Evolutionary conservation across 2,797 vertebrate species (phyloP), one percentile per base, ranked within the genome.

Genomic region (Lepus oiostolus): DNA sequence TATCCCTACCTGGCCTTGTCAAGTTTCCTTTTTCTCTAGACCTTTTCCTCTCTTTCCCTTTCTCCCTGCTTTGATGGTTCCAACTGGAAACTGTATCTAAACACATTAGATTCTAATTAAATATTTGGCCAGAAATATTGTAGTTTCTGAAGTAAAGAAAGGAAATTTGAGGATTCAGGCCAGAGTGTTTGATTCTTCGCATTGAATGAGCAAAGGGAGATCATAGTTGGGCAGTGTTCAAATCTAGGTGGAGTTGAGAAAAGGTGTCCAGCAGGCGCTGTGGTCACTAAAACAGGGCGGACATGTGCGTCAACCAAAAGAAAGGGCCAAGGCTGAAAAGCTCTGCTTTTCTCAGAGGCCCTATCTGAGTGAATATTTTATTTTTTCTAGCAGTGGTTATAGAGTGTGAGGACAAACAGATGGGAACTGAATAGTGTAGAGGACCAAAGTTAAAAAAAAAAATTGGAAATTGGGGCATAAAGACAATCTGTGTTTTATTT

Each of bases 111-210:
- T 58, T 91, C 22, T 52, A 75, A 77, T 81, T 71, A 85, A 84
- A 62, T 80, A 70, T 79, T 63, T 70, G 38, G 12, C 67, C 32
- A 32, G 76, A 75, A 94, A 84, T 54, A 89, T 84, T 88, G 22
- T 10, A 70, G 42, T 88, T 80, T 95, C 35, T 71, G 32, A 68
- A 50, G 22, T 86, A 47, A 67, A 87, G 77, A 76, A 65, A 79
- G 38, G 35, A 80, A 71, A 76, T 76, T 86, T 58, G 22, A 89
- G 75, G 63, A 47, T 58, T 65, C 7, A 38, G 50, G 47, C 28
- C 24, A 14, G 38, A 70, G 19, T 54, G 38, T 35, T 58, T 77
- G 2, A 35, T 85, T 77, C 21, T 91, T 62, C 50, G 79, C 24
- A 79, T 65, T 84, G 28, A 76, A 24, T 90, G 47, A 47, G 38